phyloP scores from a whole-genome alignment of 2,113 vertebrate species.

The Phylloscopus whistleri region DNA sequence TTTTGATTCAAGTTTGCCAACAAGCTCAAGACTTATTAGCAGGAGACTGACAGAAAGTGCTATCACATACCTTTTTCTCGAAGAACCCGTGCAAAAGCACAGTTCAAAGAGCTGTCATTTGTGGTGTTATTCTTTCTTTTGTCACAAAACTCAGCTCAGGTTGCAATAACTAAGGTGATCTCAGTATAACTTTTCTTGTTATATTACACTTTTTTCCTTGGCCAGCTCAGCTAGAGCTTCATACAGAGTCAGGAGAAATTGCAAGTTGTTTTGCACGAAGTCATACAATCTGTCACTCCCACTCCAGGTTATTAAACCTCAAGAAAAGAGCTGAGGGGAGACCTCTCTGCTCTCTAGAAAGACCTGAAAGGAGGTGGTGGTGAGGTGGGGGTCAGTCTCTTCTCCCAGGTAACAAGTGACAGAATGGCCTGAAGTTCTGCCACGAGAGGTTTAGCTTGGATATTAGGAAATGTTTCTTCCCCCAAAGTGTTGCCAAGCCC shows the following conservation, averaged over 20 bases:
- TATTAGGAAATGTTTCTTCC: not conserved
- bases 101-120: not conserved
- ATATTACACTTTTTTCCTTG: not conserved
- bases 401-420: not conserved
- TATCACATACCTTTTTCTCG: not conserved
- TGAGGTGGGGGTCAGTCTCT: not conserved
- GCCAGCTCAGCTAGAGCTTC: not conserved
- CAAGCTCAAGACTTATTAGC: not conserved
- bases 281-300: not conserved
- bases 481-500: not conserved
- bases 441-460: fast-evolving
- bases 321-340: not conserved
- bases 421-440: not conserved
- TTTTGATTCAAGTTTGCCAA: not conserved
- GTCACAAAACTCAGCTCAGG: not conserved
- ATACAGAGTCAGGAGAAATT: not conserved
- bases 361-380: not conserved
- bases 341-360: not conserved
- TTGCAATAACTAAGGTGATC: not conserved
- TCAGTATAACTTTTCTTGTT: not conserved
- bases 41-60: not conserved
- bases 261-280: not conserved
- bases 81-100: not conserved
- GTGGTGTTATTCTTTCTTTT: not conserved
- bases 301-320: not conserved